Evolutionary conservation across 2,888 invertebrate species (phyloP).

Genomic region (Lysandra bellargus): DNA sequence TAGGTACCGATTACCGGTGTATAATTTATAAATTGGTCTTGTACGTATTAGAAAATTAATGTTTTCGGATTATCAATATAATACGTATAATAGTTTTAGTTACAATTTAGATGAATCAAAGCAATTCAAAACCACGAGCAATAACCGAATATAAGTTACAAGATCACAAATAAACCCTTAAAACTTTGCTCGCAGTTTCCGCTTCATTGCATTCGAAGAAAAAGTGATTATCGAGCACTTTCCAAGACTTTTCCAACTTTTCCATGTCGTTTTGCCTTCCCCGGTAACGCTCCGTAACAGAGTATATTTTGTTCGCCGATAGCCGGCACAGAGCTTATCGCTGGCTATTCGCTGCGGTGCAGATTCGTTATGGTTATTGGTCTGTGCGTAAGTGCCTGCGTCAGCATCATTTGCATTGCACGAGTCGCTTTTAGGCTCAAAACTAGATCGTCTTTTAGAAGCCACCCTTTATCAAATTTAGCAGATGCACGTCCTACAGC

Average conservation of each 20-base stretch:
- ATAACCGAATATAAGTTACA: background rate
- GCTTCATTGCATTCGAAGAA: conserved; percentile 6
- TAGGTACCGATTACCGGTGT: too few species aligned
- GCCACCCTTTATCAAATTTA: too few species aligned
- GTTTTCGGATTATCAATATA: too few species aligned
- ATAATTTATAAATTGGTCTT: too few species aligned
- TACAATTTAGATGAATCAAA: too few species aligned
- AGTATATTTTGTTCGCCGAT: background rate
- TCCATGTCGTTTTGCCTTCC: background rate
- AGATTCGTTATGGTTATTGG: background rate
- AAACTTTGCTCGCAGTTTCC: background rate
- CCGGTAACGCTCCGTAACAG: background rate
- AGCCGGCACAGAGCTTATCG: background rate
- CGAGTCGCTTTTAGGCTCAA: background rate
- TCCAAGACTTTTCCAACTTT: background rate
- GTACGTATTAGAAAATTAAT: too few species aligned
- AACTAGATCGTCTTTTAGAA: background rate
- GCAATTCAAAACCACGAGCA: background rate
- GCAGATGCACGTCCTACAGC: background rate
- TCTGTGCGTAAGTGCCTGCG: background rate
- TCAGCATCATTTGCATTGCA: background rate
- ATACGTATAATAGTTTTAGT: too few species aligned
- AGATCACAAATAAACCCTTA: background rate
- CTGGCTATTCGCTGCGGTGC: background rate
- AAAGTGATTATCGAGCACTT: conserved; percentile 14